phyloP scores from a whole-genome alignment of 92 coral and sea anemone species.

The Chrysogorgia sp. region DNA sequence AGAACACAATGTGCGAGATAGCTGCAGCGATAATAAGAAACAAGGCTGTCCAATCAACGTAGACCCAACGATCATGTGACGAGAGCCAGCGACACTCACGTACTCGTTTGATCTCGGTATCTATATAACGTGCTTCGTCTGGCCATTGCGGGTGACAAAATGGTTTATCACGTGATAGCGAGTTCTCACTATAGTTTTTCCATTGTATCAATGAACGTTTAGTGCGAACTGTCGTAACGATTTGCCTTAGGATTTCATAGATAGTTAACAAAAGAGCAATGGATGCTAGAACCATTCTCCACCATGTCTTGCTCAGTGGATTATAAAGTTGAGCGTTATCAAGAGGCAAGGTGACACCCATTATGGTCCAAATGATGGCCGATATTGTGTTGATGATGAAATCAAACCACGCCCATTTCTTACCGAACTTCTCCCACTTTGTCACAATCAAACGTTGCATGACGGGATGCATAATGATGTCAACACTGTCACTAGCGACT shows the following conservation, averaged over 20 bases:
- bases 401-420: slow-evolving; percentile 56
- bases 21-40: slow-evolving; percentile 69
- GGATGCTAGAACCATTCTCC: slow-evolving; percentile 68
- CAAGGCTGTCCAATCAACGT: slow-evolving; percentile 86
- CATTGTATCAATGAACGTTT: slow-evolving; percentile 81
- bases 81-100: slow-evolving; percentile 74
- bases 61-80: slow-evolving; percentile 84
- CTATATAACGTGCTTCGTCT: slow-evolving; percentile 84
- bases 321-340: slow-evolving; percentile 36
- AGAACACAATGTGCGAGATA: slow-evolving; percentile 69
- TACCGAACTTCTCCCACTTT: slow-evolving; percentile 67
- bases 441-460: slow-evolving; percentile 68
- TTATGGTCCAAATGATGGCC: slow-evolving; percentile 63
- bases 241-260: slow-evolving; percentile 76
- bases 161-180: slow-evolving; percentile 75
- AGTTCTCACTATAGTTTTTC: slow-evolving; percentile 85
- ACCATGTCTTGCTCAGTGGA: slow-evolving; percentile 52
- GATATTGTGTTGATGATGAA: slow-evolving; percentile 58
- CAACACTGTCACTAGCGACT: slow-evolving; percentile 57
- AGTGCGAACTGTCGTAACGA: slow-evolving; percentile 71
- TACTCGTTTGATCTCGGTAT: slow-evolving; percentile 82
- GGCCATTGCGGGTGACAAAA: slow-evolving; percentile 99
- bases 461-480: slow-evolving; percentile 70
- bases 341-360: slow-evolving; percentile 61
- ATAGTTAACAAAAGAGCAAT: slow-evolving; percentile 73